Conservation (phyloP, 2,888 invertebrate genomes). For the Chymomyza amoena region DNA sequence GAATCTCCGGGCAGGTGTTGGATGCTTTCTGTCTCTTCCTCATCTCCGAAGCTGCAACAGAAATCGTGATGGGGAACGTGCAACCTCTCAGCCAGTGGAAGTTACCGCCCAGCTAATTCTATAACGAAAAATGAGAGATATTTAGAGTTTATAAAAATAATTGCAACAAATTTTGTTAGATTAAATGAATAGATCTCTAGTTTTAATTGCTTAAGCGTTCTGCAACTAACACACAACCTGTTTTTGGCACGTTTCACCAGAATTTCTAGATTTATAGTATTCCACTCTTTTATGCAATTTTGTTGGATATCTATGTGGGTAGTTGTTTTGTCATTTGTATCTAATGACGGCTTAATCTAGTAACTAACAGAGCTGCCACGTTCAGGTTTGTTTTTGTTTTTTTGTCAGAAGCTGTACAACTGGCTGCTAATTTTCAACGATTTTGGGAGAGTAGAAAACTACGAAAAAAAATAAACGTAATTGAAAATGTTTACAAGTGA, state of each 20-base stretch:
- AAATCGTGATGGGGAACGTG: too few relatives aligned
- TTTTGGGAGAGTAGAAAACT: background rate
- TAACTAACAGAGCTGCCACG: background rate
- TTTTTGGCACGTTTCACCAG: background rate
- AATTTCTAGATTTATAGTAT: too few relatives aligned
- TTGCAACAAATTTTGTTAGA: too few relatives aligned
- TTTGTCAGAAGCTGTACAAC: background rate
- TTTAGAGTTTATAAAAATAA: too few relatives aligned
- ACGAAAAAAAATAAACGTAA: background rate
- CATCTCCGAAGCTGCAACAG: too few relatives aligned
- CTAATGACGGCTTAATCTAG: background rate
- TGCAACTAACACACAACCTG: background rate
- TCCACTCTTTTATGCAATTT: background rate
- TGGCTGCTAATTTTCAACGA: background rate
- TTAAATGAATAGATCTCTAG: too few relatives aligned
- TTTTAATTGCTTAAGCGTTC: too few relatives aligned
- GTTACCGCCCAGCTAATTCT: too few relatives aligned
- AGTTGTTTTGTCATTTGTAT: background rate
- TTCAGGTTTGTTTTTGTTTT: background rate
- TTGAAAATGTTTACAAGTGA: background rate
- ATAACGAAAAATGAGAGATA: too few relatives aligned
- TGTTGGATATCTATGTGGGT: background rate
- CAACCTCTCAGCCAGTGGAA: too few relatives aligned
- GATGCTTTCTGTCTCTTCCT: too few relatives aligned
- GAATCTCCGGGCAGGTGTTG: too few relatives aligned